phyloP scores from a whole-genome alignment of 2,888 invertebrate genomes.

The Barypeithes pellucidus region DNA sequence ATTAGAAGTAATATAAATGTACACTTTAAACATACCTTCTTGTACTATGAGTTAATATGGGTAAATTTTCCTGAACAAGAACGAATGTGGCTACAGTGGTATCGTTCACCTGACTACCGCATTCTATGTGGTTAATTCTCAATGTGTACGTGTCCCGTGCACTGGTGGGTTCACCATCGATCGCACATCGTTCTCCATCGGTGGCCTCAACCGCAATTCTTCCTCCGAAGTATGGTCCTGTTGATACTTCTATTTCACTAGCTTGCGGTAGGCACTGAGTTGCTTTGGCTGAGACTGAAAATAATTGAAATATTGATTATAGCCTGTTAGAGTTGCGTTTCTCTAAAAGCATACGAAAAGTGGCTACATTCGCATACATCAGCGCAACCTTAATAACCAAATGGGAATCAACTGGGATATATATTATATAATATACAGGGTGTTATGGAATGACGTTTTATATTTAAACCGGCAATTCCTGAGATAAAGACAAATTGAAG shows the following conservation, averaged over 20 bases:
- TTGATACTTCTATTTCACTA: conserved; percentile 87
- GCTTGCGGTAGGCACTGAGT: conserved; percentile 86
- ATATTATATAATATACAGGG: too few species aligned
- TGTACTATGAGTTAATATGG: conserved; percentile 84
- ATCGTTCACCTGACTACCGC: conserved; percentile 79
- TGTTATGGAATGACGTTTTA: too few species aligned
- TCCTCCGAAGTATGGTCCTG: conserved; percentile 87
- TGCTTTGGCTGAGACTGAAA: conserved; percentile 85
- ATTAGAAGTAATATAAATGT: too few species aligned
- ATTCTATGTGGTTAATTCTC: conserved; percentile 82
- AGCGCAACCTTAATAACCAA: too few species aligned
- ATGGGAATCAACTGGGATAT: too few species aligned
- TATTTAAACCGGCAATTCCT: too few species aligned
- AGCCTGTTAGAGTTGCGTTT: too few species aligned
- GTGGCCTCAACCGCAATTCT: conserved; percentile 83
- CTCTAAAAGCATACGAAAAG: too few species aligned
- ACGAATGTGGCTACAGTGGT: conserved; percentile 88
- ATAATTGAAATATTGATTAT: conserved; percentile 10
- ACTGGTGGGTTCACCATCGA: conserved; percentile 83
- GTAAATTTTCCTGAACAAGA: conserved; percentile 87
- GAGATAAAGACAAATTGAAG: too few species aligned
- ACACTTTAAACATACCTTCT: conserved; percentile 55
- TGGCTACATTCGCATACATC: too few species aligned
- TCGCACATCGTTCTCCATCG: conserved; percentile 81
- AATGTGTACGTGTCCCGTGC: conserved; percentile 83